Evolutionary conservation across 1,140 invertebrate species (phyloP), one percentile per base, ranked within the genome.

Genomic region (Zaprionus nigranus): DNA sequence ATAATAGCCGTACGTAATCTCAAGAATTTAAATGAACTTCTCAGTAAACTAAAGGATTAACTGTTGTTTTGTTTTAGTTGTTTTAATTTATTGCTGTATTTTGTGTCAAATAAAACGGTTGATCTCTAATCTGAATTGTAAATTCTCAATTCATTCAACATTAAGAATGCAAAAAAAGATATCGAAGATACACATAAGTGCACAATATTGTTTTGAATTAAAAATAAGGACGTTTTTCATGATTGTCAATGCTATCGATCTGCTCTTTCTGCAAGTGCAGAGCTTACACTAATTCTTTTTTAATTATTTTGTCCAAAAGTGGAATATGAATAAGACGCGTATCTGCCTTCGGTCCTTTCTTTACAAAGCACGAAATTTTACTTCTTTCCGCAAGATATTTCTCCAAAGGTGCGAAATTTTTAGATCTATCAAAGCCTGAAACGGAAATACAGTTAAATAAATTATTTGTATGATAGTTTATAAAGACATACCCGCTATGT

Each of bases 1-100:
- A 38, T 92, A 9, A 91, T 92, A 43, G 90, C 88, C 7, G 75
- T 92, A 7, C 73, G 88, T n/a, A 63, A 92, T 79, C 40, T 81
- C 1, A 22, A 65, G 34, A 36, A 57, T 17, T 24, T 88, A 13
- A 58, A 81, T 7, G 68, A 68, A 11, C 64, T 88, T 5, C 58
- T 88, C 3, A 26, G 30, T 34, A 82, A 77, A 22, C 17, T 88
- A 24, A 49, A 30, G 1, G 46, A 76, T 24, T 88, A 43, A 88
- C 59, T 79, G 40, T 66, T 74, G 49, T 57, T 56, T 28, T 43
- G 40, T 38, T 51, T 62, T 72, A 60, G 64, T 15, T 88, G 83
- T 82, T 87, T 77, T 88, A 57, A 30, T 36, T 77, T 24, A 57
- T 40, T 49, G 43, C 20, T 67, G 43, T 40, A 54, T 70, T 69